Evolutionary conservation across 2,888 invertebrate species (phyloP), one percentile per base, ranked within the genome.

Genomic region (Aleiodes leptofemur): DNA sequence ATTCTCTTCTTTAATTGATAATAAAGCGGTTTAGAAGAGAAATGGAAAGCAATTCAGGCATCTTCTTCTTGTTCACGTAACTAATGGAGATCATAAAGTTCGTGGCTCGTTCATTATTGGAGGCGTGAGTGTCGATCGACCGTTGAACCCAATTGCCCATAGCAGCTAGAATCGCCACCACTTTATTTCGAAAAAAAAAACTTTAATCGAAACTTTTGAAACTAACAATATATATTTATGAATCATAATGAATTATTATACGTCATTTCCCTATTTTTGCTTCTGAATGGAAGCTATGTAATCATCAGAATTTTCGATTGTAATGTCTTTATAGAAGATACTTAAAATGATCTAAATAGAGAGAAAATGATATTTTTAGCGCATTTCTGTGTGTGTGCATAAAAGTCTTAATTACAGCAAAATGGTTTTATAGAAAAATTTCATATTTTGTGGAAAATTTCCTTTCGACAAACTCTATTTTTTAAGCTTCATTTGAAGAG

Each of bases 111-210:
- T 78, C 73, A 78, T 79, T 79, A 78, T 77, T 73, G 73, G 68
- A 78, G 77, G 78, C 78, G 78, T 78, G 79, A 79, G 78, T 73
- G 69, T 74, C 77, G 76, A 79, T 78, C 77, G 79, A 78, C 78
- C 78, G 76, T 77, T 78, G 78, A 80, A 80, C 77, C 72, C 78
- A 78, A 80, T 77, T 80, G 77, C 69, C 77, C 75, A 69, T 78
- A 73, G 76, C 68, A 50, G 59, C 72, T 72, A 73, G 75, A 61
- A 73, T 57, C 74, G 51, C 64, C 56, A 61, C 50, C 48, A 57
- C 70, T 76, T 75, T 66, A 69, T 34, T 74, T 69, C 66, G 51
- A 23, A 23, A 23, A 23, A 23, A 23, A 23, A 23, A 23, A 59
- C 73, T 68, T 71, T 64, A 56, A 55, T 50, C 61, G 61, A 61